Evolutionary conservation across 1,140 invertebrate species (phyloP), one percentile per base, ranked within the genome.

Genomic region (Drosophila albomicans): DNA sequence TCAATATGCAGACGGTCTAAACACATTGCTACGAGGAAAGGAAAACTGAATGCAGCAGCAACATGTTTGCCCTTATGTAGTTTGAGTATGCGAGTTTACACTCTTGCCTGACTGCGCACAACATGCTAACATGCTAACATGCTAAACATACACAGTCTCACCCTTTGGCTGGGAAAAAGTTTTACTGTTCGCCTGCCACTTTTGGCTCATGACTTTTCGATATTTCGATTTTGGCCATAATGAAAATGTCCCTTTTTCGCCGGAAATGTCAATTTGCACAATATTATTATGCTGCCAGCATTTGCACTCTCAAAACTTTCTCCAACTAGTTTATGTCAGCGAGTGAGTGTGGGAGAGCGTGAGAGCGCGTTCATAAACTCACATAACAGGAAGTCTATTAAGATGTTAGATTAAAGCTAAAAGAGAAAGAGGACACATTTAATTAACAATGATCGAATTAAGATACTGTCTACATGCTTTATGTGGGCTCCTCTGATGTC

Each of bases 391-490:
- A 43, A 43, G 41, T 43, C 62, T n/a, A 62, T 74, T 52, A 38
- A 25, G 71, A 57, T 62, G 13, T 48, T 59, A 28, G 57, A 46
- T 25, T 45, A 46, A n/a, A 58, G 52, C 7, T n/a, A 56, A 32
- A 32, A 32, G 32, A 38, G 35, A 32, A 32, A 32, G 32, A 38
- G 35, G 15, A 13, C 58, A 38, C 72, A 75, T 49, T 75, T 69
- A 69, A 69, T 75, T 75, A 75, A 63, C 45, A 63, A 32, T 64
- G 73, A 64, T 71, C 52, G 35, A 75, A 70, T 75, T 63, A 69
- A 56, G 66, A 75, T 70, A 62, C 25, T 30, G 61, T 11, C 48
- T 11, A 32, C 49, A 16, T 54, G 35, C 45, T 72, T 45, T 11
- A 56, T 81, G 48, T 32, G 41, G 32, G 1, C 38, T 5, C 0